Percentiles rank a stretch among this genome's conserved stretches.
These are phyloP conservation scores for Conops quadrifasciatus DNA, from an alignment of 2,888 invertebrate genomes.

Conservation along the genomic window DNA sequence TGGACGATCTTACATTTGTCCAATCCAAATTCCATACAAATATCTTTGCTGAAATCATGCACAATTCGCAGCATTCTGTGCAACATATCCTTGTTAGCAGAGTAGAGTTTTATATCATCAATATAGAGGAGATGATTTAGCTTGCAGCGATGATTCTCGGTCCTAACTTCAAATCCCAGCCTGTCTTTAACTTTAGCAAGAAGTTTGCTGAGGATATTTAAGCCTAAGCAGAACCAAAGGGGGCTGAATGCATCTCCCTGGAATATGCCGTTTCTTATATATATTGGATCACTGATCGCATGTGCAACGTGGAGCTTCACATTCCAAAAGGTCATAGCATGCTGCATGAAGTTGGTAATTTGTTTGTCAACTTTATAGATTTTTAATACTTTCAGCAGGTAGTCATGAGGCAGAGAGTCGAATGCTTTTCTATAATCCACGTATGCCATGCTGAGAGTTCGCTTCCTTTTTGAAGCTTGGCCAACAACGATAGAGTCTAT, in stretches of 20 bases:
- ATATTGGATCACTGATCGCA: background rate
- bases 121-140: slow-evolving; percentile 20
- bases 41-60: slow-evolving; percentile 2
- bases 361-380: slow-evolving; percentile 1
- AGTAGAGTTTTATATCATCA: slow-evolving; percentile 20
- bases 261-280: slow-evolving; percentile 18
- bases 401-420: slow-evolving; percentile 16
- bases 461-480: slow-evolving; percentile 4
- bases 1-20: slow-evolving; percentile 6
- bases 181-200: slow-evolving; percentile 7
- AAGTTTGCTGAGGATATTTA: slow-evolving; percentile 16
- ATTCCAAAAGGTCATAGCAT: slow-evolving; percentile 9
- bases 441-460: slow-evolving; percentile 15
- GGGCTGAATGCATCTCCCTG: slow-evolving; percentile 22
- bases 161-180: slow-evolving; percentile 9
- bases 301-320: background rate
- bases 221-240: slow-evolving; percentile 19
- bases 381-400: background rate
- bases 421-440: slow-evolving; percentile 22
- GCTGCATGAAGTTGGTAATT: background rate
- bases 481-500: background rate
- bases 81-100: background rate
- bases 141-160: background rate
- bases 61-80: slow-evolving; percentile 3
- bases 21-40: background rate